phyloP scores from a whole-genome alignment of 2,113 vertebrate genomes.

The Nansenia antarctica region DNA sequence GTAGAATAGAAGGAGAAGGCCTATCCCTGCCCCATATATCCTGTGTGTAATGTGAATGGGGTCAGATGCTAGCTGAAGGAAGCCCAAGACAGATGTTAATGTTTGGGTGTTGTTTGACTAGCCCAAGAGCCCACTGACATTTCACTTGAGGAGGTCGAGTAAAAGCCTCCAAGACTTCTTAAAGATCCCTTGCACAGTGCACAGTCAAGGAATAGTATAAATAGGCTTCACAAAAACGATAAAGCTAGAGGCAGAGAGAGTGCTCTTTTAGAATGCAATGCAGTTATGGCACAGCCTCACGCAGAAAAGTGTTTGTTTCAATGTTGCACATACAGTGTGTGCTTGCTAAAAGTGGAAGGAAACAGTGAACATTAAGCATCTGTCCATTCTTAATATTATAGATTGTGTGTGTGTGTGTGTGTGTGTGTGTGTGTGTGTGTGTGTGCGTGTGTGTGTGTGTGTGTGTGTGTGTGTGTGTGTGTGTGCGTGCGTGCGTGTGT shows the following conservation, averaged over 20 bases:
- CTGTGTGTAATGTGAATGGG: background rate
- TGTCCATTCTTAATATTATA: too few relatives aligned
- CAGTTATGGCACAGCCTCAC: too few relatives aligned
- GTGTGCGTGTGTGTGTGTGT: background rate
- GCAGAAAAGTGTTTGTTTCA: too few relatives aligned
- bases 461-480: background rate
- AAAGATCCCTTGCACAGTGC: background rate
- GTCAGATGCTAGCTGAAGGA: background rate
- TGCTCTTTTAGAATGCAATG: constrained; percentile 12
- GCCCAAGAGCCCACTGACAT: background rate
- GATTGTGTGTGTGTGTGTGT: constrained; percentile 4
- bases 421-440: background rate
- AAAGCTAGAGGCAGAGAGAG: background rate
- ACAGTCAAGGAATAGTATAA: background rate
- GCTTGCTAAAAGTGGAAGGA: too few relatives aligned
- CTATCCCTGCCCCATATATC: background rate
- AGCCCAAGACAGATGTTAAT: background rate
- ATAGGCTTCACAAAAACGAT: background rate
- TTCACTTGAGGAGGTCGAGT: background rate
- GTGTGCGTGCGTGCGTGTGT: background rate
- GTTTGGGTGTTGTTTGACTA: background rate
- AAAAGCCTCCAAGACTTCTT: background rate
- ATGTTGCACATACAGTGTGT: too few relatives aligned
- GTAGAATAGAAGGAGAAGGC: background rate
- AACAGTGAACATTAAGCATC: too few relatives aligned